A percentile compares a stretch with the other conserved stretches of the same genome.
phyloP scores from a whole-genome alignment of 1,140 invertebrate species.

The Dendrolimus kikuchii region DNA sequence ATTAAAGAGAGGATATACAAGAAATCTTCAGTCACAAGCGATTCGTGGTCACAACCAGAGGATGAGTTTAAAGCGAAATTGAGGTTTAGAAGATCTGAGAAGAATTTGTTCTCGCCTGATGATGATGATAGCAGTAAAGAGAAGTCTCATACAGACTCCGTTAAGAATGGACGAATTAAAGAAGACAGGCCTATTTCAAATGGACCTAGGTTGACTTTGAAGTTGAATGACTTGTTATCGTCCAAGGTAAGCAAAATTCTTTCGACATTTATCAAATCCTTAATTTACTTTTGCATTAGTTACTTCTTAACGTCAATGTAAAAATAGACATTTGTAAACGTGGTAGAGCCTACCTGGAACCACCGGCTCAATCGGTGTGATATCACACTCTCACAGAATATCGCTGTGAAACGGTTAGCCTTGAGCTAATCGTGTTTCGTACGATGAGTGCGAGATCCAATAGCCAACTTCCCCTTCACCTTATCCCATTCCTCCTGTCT shows the following conservation, averaged over 20 bases:
- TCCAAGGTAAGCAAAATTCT: slow-evolving; percentile 40
- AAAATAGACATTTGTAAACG: too few relatives aligned
- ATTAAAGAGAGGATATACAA: slow-evolving; percentile 66
- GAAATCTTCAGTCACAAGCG: slow-evolving; percentile 55
- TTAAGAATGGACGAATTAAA: slow-evolving; percentile 46
- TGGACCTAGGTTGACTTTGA: slow-evolving; percentile 53
- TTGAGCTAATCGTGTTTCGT: too few relatives aligned
- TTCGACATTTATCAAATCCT: too few relatives aligned
- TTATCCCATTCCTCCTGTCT: too few relatives aligned
- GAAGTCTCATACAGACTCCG: slow-evolving; percentile 39
- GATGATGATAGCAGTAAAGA: slow-evolving; percentile 28
- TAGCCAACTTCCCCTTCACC: too few relatives aligned
- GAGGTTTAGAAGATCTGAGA: slow-evolving; percentile 41
- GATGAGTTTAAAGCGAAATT: slow-evolving; percentile 29
- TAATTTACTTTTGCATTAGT: too few relatives aligned
- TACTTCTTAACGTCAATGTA: too few relatives aligned
- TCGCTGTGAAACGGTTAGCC: too few relatives aligned
- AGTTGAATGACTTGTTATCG: slow-evolving; percentile 63
- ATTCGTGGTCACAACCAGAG: slow-evolving; percentile 22
- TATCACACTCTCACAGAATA: too few relatives aligned
- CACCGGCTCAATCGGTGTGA: too few relatives aligned
- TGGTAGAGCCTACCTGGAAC: too few relatives aligned
- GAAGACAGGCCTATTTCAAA: slow-evolving; percentile 39
- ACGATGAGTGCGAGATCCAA: too few relatives aligned
- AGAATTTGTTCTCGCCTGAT: slow-evolving; percentile 48